These are phyloP conservation scores for Chionoecetes opilio DNA, from an alignment of 1,140 invertebrate genomes.

Conservation along the genomic window DNA sequence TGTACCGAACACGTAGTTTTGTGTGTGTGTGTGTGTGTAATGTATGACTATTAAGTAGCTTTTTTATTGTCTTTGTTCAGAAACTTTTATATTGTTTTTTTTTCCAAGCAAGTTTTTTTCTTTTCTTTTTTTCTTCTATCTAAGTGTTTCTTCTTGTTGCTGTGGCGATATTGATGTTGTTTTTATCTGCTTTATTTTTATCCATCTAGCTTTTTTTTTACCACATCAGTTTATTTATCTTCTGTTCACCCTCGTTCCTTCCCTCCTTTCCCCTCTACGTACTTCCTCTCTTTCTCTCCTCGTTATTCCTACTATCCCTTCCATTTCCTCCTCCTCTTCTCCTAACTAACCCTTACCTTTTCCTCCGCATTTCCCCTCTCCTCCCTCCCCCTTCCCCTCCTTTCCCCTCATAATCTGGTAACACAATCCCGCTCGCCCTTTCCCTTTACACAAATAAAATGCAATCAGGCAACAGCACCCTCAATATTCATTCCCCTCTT, in stretches of 20 bases:
- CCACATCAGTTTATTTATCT: not conserved
- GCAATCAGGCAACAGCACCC: not conserved
- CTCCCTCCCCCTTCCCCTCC: not conserved
- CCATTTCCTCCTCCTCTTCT: not conserved
- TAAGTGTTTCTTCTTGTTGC: too few species aligned
- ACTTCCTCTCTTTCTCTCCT: conserved; percentile 28
- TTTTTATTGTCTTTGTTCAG: too few species aligned
- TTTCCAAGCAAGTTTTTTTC: too few species aligned
- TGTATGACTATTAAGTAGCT: too few species aligned
- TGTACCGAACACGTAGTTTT: too few species aligned
- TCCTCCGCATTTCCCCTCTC: not conserved
- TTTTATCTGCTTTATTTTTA: not conserved
- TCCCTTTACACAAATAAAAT: conserved; percentile 9
- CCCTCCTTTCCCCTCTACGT: not conserved
- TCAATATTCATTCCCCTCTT: not conserved
- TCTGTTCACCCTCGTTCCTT: not conserved
- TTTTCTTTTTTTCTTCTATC: too few species aligned
- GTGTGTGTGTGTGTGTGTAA: too few species aligned
- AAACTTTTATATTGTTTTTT: too few species aligned
- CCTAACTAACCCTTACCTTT: not conserved
- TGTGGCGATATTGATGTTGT: not conserved
- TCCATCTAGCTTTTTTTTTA: not conserved
- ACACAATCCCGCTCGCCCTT: not conserved
- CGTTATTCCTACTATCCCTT: not conserved
- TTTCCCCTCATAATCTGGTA: not conserved